phyloP scores from a whole-genome alignment of 2,113 vertebrate genomes.

The Paramormyrops kingsleyae region DNA sequence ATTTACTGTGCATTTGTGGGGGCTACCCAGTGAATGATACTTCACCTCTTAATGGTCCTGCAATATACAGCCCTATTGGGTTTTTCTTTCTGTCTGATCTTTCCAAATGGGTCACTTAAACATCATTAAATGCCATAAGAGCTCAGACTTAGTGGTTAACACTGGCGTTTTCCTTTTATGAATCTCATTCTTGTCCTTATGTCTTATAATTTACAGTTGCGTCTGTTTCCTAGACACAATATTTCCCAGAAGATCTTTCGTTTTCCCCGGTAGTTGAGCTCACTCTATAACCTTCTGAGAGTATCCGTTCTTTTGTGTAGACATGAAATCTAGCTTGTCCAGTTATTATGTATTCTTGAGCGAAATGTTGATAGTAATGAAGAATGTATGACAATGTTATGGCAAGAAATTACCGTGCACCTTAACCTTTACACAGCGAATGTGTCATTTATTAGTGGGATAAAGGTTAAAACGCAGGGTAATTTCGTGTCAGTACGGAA shows the following conservation, averaged over 20 bases:
- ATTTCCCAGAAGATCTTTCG: background rate
- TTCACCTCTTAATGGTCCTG: background rate
- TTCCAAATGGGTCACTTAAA: background rate
- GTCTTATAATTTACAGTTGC: background rate
- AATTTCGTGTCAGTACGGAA: background rate
- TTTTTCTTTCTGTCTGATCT: slow-evolving; percentile 7
- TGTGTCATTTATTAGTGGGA: background rate
- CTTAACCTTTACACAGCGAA: background rate
- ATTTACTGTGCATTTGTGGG: background rate
- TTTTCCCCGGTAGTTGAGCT: background rate
- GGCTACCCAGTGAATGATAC: background rate
- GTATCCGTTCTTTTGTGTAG: background rate
- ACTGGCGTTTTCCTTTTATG: background rate
- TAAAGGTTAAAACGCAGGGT: background rate
- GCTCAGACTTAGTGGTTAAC: background rate
- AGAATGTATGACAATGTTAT: background rate
- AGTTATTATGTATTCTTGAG: background rate
- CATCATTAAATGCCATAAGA: background rate
- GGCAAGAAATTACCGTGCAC: background rate
- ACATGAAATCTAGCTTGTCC: background rate
- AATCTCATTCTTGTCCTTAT: background rate
- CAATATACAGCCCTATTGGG: slow-evolving; percentile 20
- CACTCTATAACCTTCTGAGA: background rate
- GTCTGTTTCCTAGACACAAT: background rate
- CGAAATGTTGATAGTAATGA: background rate